Evolutionary conservation across 2,797 vertebrate genomes (phyloP).

Genomic region (Cryptoprocta ferox): DNA sequence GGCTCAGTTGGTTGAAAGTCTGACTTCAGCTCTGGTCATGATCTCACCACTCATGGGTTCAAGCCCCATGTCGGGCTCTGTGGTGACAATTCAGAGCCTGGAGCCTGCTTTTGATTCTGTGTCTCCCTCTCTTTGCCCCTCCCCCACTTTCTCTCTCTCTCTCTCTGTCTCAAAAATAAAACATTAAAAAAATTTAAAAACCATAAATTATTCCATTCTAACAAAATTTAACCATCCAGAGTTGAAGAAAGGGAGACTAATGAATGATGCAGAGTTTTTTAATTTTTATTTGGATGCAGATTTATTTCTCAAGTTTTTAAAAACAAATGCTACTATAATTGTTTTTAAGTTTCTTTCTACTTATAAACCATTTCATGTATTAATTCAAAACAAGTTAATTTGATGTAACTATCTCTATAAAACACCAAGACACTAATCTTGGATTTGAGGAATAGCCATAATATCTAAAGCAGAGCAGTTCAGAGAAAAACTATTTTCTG

Average conservation of each 20-base stretch:
- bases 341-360: background rate
- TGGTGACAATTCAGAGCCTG: no score
- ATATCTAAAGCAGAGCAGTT: background rate
- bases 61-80: fast-evolving
- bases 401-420: background rate
- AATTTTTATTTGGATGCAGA: background rate
- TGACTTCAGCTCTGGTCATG: no score
- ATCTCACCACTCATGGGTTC: no score
- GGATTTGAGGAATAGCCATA: background rate
- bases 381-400: background rate
- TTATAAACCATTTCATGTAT: background rate
- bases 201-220: background rate
- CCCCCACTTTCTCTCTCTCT: no score
- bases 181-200: no score
- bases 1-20: no score
- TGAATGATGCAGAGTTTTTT: background rate
- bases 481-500: background rate
- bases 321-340: background rate
- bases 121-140: no score
- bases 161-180: no score
- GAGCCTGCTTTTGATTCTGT: no score
- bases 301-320: background rate
- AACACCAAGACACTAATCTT: background rate
- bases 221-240: background rate
- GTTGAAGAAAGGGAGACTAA: background rate